A percentile compares a stretch with the other conserved stretches of the same genome.
These are phyloP conservation scores for Xanthorhoe designata DNA, from an alignment of 2,888 invertebrate species.

Conservation along the genomic window DNA sequence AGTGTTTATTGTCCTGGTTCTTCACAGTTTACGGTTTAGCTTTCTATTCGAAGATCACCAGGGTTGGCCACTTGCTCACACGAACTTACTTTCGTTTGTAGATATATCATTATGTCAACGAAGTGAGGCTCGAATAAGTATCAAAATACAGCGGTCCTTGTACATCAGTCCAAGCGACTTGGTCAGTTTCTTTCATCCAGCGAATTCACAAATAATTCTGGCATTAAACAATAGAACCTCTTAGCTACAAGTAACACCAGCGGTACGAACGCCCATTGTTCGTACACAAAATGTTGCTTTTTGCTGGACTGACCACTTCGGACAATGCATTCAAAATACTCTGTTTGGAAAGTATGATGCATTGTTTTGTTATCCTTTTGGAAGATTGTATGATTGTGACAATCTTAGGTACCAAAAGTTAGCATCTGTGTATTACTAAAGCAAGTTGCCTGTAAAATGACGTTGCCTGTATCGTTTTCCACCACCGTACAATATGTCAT, in stretches of 20 bases:
- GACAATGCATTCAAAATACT: slow-evolving; percentile 39
- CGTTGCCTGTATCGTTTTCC: no score
- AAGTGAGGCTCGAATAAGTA: slow-evolving; percentile 42
- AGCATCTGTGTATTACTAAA: no score
- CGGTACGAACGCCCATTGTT: slow-evolving; percentile 62
- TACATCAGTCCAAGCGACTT: slow-evolving; percentile 62
- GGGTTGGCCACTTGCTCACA: no score
- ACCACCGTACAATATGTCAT: no score
- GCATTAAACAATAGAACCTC: slow-evolving; percentile 85
- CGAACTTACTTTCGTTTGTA: no score
- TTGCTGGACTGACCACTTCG: slow-evolving; percentile 32
- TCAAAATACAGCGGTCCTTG: slow-evolving; percentile 49
- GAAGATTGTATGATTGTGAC: not conserved
- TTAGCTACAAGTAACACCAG: slow-evolving; percentile 61
- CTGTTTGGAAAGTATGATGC: slow-evolving; percentile 25
- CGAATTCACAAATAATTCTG: slow-evolving; percentile 80
- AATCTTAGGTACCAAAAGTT: no score
- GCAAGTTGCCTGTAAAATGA: no score
- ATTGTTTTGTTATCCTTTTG: slow-evolving; percentile 19
- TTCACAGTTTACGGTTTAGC: no score
- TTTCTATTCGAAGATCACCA: no score
- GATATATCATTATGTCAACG: no score
- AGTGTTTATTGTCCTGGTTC: no score
- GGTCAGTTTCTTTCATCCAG: slow-evolving; percentile 82
- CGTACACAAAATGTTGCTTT: slow-evolving; percentile 35